These are phyloP conservation scores for Nephrotoma flavescens DNA, from an alignment of 2,888 invertebrate genomes.

Conservation along the genomic window DNA sequence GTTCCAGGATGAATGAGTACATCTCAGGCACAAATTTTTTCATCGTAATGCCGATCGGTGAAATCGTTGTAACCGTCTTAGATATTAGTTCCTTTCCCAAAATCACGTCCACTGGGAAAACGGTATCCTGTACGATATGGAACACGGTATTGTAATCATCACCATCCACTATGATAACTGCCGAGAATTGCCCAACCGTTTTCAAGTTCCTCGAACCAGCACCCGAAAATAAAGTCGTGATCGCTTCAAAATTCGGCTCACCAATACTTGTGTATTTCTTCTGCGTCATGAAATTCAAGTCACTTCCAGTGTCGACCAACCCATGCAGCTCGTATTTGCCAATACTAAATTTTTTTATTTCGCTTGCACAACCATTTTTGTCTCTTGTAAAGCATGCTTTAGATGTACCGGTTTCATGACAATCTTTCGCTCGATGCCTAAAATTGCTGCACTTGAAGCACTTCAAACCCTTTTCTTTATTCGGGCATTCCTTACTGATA, in stretches of 20 bases:
- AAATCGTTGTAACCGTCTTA: too few species aligned
- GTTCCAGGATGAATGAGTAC: too few species aligned
- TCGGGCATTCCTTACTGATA: too few species aligned
- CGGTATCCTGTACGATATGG: background rate
- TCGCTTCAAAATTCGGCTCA: background rate
- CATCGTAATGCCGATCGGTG: too few species aligned
- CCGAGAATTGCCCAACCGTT: background rate
- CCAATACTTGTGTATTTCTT: background rate
- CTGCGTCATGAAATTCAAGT: background rate
- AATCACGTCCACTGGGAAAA: background rate
- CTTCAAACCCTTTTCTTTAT: too few species aligned
- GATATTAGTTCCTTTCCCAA: background rate
- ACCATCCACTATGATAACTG: background rate
- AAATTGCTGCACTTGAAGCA: too few species aligned
- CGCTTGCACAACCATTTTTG: too few species aligned
- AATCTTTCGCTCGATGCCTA: too few species aligned
- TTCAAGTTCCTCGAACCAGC: background rate
- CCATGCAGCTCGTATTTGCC: constrained; percentile 19
- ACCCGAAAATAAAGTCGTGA: background rate
- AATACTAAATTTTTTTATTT: too few species aligned
- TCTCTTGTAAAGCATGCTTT: too few species aligned
- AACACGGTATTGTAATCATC: background rate
- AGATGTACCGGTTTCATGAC: too few species aligned
- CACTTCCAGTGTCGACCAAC: constrained; percentile 56
- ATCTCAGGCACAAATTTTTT: too few species aligned